These are phyloP conservation scores for Calosoma granatense DNA, from an alignment of 1,140 invertebrate genomes.

Conservation along the genomic window DNA sequence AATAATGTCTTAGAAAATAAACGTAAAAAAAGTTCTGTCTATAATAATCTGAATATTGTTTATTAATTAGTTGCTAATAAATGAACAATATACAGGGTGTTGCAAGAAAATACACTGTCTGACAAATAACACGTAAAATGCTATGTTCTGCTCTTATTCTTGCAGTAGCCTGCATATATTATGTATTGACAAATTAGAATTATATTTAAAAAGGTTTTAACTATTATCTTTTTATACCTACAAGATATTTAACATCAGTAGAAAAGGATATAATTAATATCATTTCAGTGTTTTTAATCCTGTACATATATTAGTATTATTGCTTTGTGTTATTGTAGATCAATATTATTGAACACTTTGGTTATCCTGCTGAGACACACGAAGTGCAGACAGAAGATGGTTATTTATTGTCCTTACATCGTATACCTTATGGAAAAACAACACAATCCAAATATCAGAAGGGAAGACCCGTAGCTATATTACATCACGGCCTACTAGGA, in stretches of 20 bases:
- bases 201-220: neutral
- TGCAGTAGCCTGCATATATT: no score
- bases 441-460: conserved; percentile 13
- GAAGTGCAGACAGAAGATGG: conserved; percentile 38
- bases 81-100: no score
- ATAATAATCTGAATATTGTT: no score
- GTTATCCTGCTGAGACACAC: conserved; percentile 24
- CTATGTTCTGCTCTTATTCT: no score
- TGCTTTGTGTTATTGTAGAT: conserved; percentile 13
- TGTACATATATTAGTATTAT: neutral
- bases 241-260: no score
- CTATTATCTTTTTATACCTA: neutral
- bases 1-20: no score
- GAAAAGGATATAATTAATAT: no score
- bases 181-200: no score
- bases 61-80: no score
- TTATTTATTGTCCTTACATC: conserved; percentile 38
- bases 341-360: conserved; percentile 20
- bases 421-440: conserved; percentile 30
- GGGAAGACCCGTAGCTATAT: conserved; percentile 14
- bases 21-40: no score
- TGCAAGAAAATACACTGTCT: no score
- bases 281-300: neutral
- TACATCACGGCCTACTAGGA: conserved; percentile 27
- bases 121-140: no score